Evolutionary conservation across 2,888 invertebrate species (phyloP).

Genomic region (Zele albiditarsus): DNA sequence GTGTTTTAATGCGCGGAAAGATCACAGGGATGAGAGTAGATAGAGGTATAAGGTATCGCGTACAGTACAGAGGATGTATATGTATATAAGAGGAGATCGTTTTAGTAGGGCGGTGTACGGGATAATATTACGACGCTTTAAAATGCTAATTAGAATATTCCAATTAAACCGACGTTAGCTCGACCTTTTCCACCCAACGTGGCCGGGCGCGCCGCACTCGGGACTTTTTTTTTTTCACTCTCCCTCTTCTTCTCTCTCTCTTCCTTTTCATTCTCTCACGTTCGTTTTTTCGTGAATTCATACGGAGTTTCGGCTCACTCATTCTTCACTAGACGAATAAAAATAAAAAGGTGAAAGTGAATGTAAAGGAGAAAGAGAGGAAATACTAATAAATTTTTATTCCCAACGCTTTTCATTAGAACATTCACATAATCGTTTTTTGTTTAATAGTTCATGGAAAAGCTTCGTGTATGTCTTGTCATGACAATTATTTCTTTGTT

Average conservation of each 20-base stretch:
- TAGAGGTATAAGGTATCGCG: conserved; percentile 9
- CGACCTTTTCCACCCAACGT: conserved; percentile 41
- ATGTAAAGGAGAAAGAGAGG: neutral
- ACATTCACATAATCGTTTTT: neutral
- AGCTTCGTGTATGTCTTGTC: neutral
- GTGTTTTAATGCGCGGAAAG: conserved; percentile 39
- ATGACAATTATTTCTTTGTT: neutral
- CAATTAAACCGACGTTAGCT: conserved; percentile 62
- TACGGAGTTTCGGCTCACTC: neutral
- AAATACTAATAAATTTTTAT: conserved; percentile 30
- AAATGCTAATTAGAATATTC: conserved; percentile 64
- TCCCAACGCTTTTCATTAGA: conserved; percentile 28
- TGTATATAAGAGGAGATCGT: conserved; percentile 28
- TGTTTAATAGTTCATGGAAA: conserved; percentile 17
- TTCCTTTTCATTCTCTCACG: neutral
- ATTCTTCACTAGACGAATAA: neutral
- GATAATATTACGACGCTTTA: conserved; percentile 59
- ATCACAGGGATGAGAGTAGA: conserved; percentile 30
- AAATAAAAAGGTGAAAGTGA: neutral
- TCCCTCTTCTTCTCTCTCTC: conserved; percentile 33
- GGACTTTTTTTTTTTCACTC: conserved; percentile 30
- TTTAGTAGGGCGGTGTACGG: conserved; percentile 41
- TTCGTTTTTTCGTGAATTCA: neutral
- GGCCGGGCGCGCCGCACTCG: conserved; percentile 40
- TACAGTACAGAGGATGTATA: neutral